Base-by-base conservation (phyloP, 2,888 invertebrate species). In the Epinotia demarniana region DNA sequence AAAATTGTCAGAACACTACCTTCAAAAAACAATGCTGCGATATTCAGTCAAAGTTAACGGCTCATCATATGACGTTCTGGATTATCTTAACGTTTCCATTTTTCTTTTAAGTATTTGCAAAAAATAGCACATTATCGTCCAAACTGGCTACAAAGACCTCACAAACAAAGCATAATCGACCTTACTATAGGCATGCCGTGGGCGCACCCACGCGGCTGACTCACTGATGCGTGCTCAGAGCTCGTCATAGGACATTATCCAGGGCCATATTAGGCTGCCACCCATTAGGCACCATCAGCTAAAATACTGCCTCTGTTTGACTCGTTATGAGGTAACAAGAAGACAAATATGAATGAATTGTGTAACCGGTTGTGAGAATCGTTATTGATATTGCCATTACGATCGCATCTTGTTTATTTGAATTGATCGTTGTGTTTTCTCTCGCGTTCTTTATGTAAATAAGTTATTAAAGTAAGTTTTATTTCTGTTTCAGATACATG, bases 401-500 rank as follows among this genome's bases (percentile, higher is more conserved):
- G 49, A 64, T 49, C 13, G 16, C 33, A 18, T 55, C 16, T 55
- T 33, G 18, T 67, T 49, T 33, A 27, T 33, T 49, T 11, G 55
- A 67, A 13, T 19, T 68, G 19, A 1, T 19, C 19, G 12, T 57
- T 39, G 3, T 39, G 12, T 43, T 16, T 43, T 57, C 66, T 5
- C 19, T 46, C 2, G 16, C 46, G 46, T 13, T 46, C n/a, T 57
- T 57, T 11, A 57, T 19, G 19, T 11, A n/a, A 49, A 23, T 12
- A 23, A 43, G 11, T 39, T 18, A 58, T 61, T 62, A 6, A 64
- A 46, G 27, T 16, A 39, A 11, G 13, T 43, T 55, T 64, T 70
- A 12, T 66, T 18, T 11, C 71, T 71, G 70, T 75, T 75, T n/a
- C 75, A 75, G 75, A 71, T 63, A 39, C n/a, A 61, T 3, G 13